Evolutionary conservation across 1,140 invertebrate genomes (phyloP).

Genomic region (Drosophila teissieri): DNA sequence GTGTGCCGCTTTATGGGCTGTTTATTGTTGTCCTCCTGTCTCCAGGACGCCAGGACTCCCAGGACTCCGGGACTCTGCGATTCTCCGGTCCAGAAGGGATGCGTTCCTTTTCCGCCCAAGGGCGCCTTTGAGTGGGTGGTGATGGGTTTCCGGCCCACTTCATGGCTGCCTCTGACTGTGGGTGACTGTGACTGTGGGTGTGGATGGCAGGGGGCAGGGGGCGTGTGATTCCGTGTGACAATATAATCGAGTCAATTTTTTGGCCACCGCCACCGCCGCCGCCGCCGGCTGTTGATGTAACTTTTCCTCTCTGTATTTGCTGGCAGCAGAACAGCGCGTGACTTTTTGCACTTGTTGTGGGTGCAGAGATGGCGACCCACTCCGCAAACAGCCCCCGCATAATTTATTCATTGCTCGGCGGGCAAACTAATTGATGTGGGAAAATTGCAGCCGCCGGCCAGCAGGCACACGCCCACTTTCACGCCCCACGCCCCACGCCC

Average conservation of each 20-base stretch:
- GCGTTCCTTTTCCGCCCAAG: conserved; percentile 16
- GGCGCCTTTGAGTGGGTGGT: conserved; percentile 6
- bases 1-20: conserved; percentile 79
- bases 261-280: conserved; percentile 32
- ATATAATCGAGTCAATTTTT: conserved; percentile 84
- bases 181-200: no score
- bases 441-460: conserved; percentile 67
- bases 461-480: conserved; percentile 43
- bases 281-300: conserved; percentile 76
- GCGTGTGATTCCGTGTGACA: conserved; percentile 51
- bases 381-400: conserved; percentile 29
- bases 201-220: not conserved
- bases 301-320: conserved; percentile 55
- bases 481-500: not conserved
- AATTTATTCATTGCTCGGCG: conserved; percentile 82
- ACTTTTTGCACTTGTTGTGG: conserved; percentile 84
- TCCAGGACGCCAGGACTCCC: not conserved
- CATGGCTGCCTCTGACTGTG: no score
- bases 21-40: conserved; percentile 75
- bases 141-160: not conserved
- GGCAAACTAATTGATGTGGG: conserved; percentile 81
- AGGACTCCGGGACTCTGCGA: not conserved
- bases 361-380: conserved; percentile 5
- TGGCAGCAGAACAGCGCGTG: conserved; percentile 60
- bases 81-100: conserved; percentile 15